phyloP scores from a whole-genome alignment of 2,797 vertebrate species.

The Lepus oiostolus region DNA sequence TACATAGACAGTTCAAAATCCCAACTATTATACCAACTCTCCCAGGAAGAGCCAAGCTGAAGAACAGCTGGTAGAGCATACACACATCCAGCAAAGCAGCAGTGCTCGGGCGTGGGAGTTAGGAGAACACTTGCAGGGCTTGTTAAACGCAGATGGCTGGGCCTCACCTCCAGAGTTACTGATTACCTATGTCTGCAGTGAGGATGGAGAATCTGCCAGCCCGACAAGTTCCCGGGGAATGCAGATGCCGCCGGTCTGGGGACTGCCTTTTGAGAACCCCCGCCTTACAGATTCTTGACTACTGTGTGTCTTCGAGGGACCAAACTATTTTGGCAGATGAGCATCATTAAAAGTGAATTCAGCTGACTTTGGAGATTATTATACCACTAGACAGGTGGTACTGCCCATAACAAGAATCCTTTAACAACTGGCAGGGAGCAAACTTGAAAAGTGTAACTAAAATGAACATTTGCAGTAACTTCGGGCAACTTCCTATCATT shows the following conservation, averaged over 20 bases:
- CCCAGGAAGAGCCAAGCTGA: slow-evolving; percentile 46
- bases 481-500: slow-evolving; percentile 3
- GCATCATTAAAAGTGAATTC: slow-evolving; percentile 48
- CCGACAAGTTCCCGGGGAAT: background rate
- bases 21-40: slow-evolving; percentile 60
- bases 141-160: background rate
- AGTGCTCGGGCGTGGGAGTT: background rate
- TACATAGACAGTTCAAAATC: slow-evolving; percentile 79
- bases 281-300: background rate
- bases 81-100: background rate
- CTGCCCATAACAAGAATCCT: slow-evolving; percentile 3
- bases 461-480: slow-evolving; percentile 47
- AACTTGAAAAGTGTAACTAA: slow-evolving; percentile 40
- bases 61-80: slow-evolving; percentile 39
- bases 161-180: background rate
- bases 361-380: background rate
- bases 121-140: background rate
- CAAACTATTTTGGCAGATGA: slow-evolving; percentile 42
- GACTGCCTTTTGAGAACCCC: background rate
- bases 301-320: slow-evolving; percentile 33
- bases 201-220: background rate
- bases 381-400: slow-evolving; percentile 32
- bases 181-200: background rate
- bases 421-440: slow-evolving; percentile 41
- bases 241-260: background rate